Conservation (phyloP, 2,113 vertebrate genomes). For the Narcine bancroftii region DNA sequence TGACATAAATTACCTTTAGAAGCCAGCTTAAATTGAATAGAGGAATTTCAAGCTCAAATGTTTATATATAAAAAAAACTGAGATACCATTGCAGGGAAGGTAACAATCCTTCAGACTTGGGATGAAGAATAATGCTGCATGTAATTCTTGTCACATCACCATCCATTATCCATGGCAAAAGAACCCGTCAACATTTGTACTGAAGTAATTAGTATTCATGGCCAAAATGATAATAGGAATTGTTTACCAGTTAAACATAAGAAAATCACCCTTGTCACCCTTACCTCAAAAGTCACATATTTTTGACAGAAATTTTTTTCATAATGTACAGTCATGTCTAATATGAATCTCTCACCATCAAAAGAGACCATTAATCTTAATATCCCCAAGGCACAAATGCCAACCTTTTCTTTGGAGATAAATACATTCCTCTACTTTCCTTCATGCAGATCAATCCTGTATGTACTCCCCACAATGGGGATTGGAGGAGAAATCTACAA, state of each 20-base stretch:
- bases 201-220: neutral
- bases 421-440: slow-evolving; percentile 13
- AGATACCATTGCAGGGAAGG: neutral
- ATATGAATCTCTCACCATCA: neutral
- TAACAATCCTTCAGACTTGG: neutral
- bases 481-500: no score
- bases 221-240: neutral
- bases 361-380: slow-evolving; percentile 26
- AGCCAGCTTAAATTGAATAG: neutral
- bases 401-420: neutral
- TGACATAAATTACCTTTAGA: no score
- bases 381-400: neutral
- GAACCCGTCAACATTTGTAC: neutral
- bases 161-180: neutral
- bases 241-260: neutral
- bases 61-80: neutral
- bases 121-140: neutral
- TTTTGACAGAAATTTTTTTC: neutral
- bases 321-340: neutral
- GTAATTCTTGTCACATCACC: neutral
- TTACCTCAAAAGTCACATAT: neutral
- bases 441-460: neutral
- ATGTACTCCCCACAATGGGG: neutral
- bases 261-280: neutral
- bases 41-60: neutral